These are phyloP conservation scores for Galleria mellonella DNA, from an alignment of 1,140 invertebrate species.

Conservation along the genomic window DNA sequence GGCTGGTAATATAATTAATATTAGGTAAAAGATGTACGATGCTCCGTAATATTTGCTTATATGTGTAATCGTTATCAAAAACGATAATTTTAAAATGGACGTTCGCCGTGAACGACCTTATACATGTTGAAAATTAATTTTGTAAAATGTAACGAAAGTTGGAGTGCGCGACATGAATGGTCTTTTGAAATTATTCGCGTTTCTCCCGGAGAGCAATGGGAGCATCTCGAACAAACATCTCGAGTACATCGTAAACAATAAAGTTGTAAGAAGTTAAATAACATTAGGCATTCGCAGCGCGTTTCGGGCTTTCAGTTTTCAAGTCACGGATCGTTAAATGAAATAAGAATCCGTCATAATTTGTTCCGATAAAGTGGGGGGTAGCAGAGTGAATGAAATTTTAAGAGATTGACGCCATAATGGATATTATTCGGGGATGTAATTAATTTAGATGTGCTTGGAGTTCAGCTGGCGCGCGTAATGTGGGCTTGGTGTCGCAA, in stretches of 20 bases:
- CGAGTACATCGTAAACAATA: slow-evolving; percentile 36
- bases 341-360: slow-evolving; percentile 52
- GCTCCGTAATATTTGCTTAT: no score
- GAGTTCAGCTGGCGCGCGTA: not conserved
- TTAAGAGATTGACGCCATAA: slow-evolving; percentile 17
- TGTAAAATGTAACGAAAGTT: slow-evolving; percentile 14
- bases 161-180: slow-evolving; percentile 12
- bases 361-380: slow-evolving; percentile 27
- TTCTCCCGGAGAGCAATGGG: not conserved
- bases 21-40: no score
- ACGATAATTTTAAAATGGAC: no score
- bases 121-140: slow-evolving; percentile 16
- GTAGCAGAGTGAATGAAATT: slow-evolving; percentile 11
- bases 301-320: slow-evolving; percentile 27
- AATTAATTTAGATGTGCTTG: slow-evolving; percentile 23
- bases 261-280: slow-evolving; percentile 39
- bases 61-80: no score
- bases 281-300: slow-evolving; percentile 40
- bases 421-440: slow-evolving; percentile 16
- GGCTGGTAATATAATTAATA: no score
- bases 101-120: no score
- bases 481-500: not conserved
- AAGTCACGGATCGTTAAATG: slow-evolving; percentile 46
- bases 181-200: slow-evolving; percentile 27
- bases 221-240: not conserved